Evolutionary conservation across 1,140 invertebrate species (phyloP), one percentile per base, ranked within the genome.

Genomic region (Zelostemma sp.): DNA sequence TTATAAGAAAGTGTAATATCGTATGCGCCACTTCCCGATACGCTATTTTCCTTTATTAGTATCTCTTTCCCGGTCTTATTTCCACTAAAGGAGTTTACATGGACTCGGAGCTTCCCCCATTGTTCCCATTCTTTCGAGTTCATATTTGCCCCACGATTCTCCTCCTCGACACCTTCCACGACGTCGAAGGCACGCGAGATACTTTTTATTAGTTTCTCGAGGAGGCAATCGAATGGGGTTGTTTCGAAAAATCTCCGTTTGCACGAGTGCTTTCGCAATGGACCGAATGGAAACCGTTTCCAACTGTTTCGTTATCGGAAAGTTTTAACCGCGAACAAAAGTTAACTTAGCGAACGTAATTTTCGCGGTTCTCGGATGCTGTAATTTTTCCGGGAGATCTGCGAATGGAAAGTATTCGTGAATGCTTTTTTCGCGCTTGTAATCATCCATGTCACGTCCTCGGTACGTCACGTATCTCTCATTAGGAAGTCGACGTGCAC

Each of bases 141-240:
- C 50, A 33, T 58, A 46, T 47, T 15, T 11, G 9, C 43, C 25
- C 45, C 43, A 17, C 35, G 40, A n/a, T n/a, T 17, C 41, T 19
- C 45, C 48, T 43, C 46, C 31, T n/a, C 19, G 47, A 31, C 47
- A 43, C 17, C 53, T 61, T 58, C 12, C 35, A 21, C 12, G 56
- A 61, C 17, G 12, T 19, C 21, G 6, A 2, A 43, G 41, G 46
- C 56, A 54, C 51, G 41, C 51, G 45, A 57, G 57, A 56, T 68
- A 68, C 72, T 76, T 78, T 79, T 79, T 79, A 79, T 79, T 78
- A 76, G 75, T 78, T 79, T 61, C 55, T 72, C 47, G 73, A 77
- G 67, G 40, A 63, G 63, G 66, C 75, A 72, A 77, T 77, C 19
- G 25, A 46, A 43, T 17, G 40, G 14, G 35, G 50, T 8, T 19